Percentiles rank a stretch among this genome's conserved stretches.
Conservation (phyloP, 2,113 vertebrate genomes). For the Laticauda colubrina region DNA sequence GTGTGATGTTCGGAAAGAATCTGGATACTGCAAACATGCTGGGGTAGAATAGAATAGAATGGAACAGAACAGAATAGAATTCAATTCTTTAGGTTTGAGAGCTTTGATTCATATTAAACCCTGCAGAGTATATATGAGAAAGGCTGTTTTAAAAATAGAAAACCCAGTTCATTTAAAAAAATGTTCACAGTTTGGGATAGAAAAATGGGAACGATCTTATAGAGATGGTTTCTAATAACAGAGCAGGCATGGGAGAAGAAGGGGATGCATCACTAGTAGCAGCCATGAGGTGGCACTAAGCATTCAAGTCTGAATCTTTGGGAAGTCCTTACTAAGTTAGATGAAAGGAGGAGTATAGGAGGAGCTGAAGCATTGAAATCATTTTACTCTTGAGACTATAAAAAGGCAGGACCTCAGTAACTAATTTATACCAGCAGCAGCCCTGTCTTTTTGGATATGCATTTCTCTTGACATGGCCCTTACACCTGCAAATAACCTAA, state of each 20-base stretch:
- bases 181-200: background rate
- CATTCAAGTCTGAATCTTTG: conserved; percentile 6
- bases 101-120: background rate
- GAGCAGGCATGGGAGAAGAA: background rate
- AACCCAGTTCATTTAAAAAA: accelerated
- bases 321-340: conserved; percentile 14
- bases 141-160: background rate
- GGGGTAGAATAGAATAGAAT: no score
- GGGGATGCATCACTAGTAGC: background rate
- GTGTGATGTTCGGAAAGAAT: background rate
- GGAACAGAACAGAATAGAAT: no score
- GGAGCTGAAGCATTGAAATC: conserved; percentile 55
- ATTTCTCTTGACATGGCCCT: conserved; percentile 42
- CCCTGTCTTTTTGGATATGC: conserved; percentile 50
- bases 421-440: conserved; percentile 49
- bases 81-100: background rate
- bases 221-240: background rate
- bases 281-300: conserved; percentile 67
- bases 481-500: background rate
- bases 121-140: background rate
- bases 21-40: no score
- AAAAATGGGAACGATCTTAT: background rate
- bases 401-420: conserved; percentile 57
- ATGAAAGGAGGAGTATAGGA: conserved; percentile 48
- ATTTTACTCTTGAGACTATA: conserved; percentile 57